Evolutionary conservation across 2,797 vertebrate genomes (phyloP), one percentile per base, ranked within the genome.

Genomic region (Micromesistius poutassou): DNA sequence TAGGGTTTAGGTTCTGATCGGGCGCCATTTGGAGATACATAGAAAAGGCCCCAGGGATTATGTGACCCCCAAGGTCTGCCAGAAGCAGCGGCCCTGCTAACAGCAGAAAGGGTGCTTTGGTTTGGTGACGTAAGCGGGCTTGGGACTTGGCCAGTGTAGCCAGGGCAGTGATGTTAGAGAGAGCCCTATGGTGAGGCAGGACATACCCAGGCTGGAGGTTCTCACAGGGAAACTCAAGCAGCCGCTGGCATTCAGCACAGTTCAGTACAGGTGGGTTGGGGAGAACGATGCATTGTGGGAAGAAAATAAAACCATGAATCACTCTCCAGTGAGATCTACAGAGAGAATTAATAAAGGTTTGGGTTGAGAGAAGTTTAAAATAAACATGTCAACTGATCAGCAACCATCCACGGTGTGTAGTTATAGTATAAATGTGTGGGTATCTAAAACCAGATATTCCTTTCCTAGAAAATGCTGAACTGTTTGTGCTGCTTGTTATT

Each of bases 161-260:
- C 33, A 95, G 88, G 74, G 91, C 94, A 0, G 83, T 88, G 71
- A 94, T 78, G 87, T 93, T 94, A 35, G 94, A 94, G 66, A 93
- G 62, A 22, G 86, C 80, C 1, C 93, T 93, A 94, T 94, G 55
- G 90, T 93, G 86, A 94, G 91, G 82, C 90, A 91, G 77, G 93
- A 92, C 79, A 93, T 82, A 2, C 77, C 87, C 14, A 93, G 85
- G n/a, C 72, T 75, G 16, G 76, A 70, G 28, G 75, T 73, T 55
- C 2, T 81, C 36, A 71, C 1, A 0, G 73, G 2, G 50, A 62
- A 4, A 3, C n/a, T 50, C 14, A 50, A 19, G 46, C 46, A 36
- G 16, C 79, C 16, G 30, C 78, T 88, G 30, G 74, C 81, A 78
- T 88, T 91, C 7, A 35, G 13, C 30, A 46, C 73, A 73, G 89